A percentile compares a stretch with the other conserved stretches of the same genome.
Conservation (phyloP, 2,113 vertebrate species). For the Chinchilla lanigera region DNA sequence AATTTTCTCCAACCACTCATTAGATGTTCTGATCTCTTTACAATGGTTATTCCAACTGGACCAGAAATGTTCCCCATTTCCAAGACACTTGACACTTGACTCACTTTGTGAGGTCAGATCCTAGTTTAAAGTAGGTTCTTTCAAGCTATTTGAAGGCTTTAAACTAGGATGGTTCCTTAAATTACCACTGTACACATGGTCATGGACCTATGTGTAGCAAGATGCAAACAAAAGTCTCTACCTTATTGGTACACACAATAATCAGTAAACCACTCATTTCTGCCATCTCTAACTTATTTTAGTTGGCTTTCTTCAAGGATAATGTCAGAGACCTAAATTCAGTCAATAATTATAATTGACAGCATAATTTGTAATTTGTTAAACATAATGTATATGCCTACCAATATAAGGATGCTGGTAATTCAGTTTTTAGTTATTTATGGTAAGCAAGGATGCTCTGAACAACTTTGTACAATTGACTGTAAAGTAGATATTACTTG, state of each 20-base stretch:
- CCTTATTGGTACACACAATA: not conserved
- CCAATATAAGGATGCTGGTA: not conserved
- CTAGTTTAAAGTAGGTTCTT: not conserved
- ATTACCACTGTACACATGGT: not conserved
- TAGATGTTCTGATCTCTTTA: not conserved
- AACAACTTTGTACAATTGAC: not conserved
- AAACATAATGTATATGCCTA: not conserved
- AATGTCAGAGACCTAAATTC: not conserved
- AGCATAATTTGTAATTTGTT: slow-evolving; percentile 31
- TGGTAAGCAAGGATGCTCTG: not conserved
- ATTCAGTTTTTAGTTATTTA: not conserved
- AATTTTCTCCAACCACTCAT: slow-evolving; percentile 21
- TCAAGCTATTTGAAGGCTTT: not conserved
- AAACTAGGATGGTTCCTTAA: not conserved
- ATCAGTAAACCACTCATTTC: not conserved
- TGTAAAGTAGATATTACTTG: not conserved
- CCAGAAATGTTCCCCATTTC: not conserved
- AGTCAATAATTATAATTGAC: not conserved
- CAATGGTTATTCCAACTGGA: not conserved
- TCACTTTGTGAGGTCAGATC: slow-evolving; percentile 23
- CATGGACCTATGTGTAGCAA: not conserved
- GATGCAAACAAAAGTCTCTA: not conserved
- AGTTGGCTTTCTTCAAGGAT: not conserved
- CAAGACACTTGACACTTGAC: not conserved
- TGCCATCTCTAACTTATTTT: not conserved